A percentile compares a stretch with the other conserved stretches of the same genome.
phyloP scores from a whole-genome alignment of 1,140 invertebrate species.

The Trichonephila inaurata region DNA sequence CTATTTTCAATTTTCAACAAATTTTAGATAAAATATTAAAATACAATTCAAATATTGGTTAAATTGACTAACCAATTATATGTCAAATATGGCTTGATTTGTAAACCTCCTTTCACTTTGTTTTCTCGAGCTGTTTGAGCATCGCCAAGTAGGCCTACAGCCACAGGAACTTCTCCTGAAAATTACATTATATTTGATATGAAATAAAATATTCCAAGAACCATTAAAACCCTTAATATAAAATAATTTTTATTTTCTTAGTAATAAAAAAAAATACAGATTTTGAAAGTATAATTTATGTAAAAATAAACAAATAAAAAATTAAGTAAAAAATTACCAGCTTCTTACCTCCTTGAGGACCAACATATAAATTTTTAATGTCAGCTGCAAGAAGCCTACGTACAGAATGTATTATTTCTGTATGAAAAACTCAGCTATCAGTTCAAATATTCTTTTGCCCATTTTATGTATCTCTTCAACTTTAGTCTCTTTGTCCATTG shows the following conservation, averaged over 20 bases:
- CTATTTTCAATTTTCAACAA: too few relatives aligned
- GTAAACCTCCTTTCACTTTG: slow-evolving; percentile 90
- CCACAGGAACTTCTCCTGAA: slow-evolving; percentile 54
- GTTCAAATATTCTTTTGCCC: slow-evolving; percentile 82
- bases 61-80: slow-evolving; percentile 87
- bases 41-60: too few relatives aligned
- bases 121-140: slow-evolving; percentile 78
- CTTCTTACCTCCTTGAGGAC: slow-evolving; percentile 78
- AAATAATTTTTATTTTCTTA: too few relatives aligned
- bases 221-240: too few relatives aligned
- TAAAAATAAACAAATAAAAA: neutral
- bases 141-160: slow-evolving; percentile 55
- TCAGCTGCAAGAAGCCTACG: slow-evolving; percentile 92
- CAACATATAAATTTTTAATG: slow-evolving; percentile 88
- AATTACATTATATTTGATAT: neutral
- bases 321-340: neutral
- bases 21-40: too few relatives aligned
- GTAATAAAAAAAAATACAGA: too few relatives aligned
- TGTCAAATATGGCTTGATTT: slow-evolving; percentile 90
- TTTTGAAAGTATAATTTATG: too few relatives aligned
- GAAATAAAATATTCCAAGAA: too few relatives aligned
- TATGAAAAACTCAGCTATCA: slow-evolving; percentile 89
- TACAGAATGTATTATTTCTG: slow-evolving; percentile 90
- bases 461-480: slow-evolving; percentile 78
- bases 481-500: slow-evolving; percentile 79